phyloP scores from a whole-genome alignment of 2,888 invertebrate genomes.

The Microctonus aethiopoides region DNA sequence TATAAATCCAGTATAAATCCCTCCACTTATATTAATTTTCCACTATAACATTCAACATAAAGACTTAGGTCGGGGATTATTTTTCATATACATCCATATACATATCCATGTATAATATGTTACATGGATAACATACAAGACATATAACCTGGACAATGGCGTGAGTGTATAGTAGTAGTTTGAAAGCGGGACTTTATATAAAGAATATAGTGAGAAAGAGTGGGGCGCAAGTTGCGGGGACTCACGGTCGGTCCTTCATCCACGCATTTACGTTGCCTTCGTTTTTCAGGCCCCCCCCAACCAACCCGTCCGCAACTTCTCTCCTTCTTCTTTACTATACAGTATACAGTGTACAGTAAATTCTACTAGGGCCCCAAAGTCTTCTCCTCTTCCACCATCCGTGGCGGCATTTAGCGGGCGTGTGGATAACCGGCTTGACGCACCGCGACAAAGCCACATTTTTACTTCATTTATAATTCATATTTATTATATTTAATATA shows the following conservation, averaged over 20 bases:
- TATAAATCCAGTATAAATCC: no score
- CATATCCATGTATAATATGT: background rate
- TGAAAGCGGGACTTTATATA: background rate
- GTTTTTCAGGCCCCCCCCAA: background rate
- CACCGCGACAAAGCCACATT: constrained; percentile 41
- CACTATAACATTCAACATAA: no score
- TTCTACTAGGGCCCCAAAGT: constrained; percentile 30
- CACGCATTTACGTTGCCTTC: background rate
- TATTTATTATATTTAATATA: background rate
- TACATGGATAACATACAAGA: no score
- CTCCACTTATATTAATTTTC: no score
- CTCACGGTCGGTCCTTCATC: constrained; percentile 12
- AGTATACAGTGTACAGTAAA: no score
- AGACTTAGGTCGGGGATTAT: background rate
- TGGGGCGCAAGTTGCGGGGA: background rate
- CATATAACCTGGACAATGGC: no score
- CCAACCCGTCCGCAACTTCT: no score
- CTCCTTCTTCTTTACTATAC: constrained; percentile 24
- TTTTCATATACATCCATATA: background rate
- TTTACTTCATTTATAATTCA: background rate
- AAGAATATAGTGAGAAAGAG: background rate
- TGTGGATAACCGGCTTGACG: constrained; percentile 40
- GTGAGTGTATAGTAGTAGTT: background rate
- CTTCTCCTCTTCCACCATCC: constrained; percentile 58
- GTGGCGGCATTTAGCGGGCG: constrained; percentile 32